phyloP scores from a whole-genome alignment of 2,797 vertebrate genomes.

The Eutrigla gurnardus region DNA sequence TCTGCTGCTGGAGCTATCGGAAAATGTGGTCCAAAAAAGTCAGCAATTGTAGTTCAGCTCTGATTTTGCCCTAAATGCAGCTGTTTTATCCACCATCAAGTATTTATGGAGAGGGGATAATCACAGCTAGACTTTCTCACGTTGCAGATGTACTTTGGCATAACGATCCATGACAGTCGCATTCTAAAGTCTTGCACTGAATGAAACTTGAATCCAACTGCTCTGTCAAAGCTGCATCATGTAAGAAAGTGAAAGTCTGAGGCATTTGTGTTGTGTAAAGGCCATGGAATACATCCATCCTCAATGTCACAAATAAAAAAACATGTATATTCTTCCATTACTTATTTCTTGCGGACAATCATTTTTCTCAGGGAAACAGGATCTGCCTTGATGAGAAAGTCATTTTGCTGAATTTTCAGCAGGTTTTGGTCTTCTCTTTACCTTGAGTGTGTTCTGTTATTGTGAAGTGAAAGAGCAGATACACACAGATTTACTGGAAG shows the following conservation, averaged over 20 bases:
- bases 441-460: slow-evolving; percentile 43
- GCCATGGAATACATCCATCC: neutral
- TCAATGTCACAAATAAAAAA: slow-evolving; percentile 47
- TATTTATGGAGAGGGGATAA: slow-evolving; percentile 4
- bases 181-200: slow-evolving; percentile 72
- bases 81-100: neutral
- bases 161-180: slow-evolving; percentile 66
- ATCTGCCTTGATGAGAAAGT: slow-evolving; percentile 49
- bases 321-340: slow-evolving; percentile 1
- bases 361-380: slow-evolving; percentile 46
- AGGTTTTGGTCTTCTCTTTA: slow-evolving; percentile 45
- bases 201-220: slow-evolving; percentile 70
- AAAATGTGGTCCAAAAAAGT: slow-evolving; percentile 59
- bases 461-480: slow-evolving; percentile 70
- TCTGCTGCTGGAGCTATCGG: slow-evolving; percentile 69
- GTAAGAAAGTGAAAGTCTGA: slow-evolving; percentile 28
- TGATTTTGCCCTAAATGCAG: neutral
- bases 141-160: slow-evolving; percentile 49
- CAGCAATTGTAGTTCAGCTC: slow-evolving; percentile 37
- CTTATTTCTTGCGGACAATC: neutral
- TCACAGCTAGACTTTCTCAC: slow-evolving; percentile 12
- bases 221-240: slow-evolving; percentile 45
- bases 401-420: slow-evolving; percentile 43
- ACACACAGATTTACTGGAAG: slow-evolving; percentile 63
- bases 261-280: neutral